A percentile compares a stretch with the other conserved stretches of the same genome.
Conservation (phyloP, 64 coral and sea anemone species). For the Astreopora myriophthalma region DNA sequence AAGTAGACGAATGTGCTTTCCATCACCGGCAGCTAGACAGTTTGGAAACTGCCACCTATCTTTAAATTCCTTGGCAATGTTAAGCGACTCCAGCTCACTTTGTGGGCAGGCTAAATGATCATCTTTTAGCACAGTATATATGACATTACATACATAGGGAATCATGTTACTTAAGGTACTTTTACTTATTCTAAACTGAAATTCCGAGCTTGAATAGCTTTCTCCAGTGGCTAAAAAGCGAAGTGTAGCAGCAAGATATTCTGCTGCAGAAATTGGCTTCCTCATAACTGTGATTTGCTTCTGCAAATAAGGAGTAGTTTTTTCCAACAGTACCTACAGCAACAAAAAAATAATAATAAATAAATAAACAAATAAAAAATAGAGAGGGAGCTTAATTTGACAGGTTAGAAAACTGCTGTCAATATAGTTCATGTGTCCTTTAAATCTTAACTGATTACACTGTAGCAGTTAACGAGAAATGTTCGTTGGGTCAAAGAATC, state of each 20-base stretch:
- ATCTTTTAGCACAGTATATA: background rate
- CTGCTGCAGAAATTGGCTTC: background rate
- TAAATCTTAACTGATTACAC: no score
- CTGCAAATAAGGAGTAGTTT: background rate
- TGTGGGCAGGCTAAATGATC: background rate
- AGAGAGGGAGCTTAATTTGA: no score
- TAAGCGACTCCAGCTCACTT: background rate
- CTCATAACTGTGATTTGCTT: conserved; percentile 17
- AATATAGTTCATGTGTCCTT: no score
- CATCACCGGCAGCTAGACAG: conserved; percentile 42
- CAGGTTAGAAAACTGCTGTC: no score
- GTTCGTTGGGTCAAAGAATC: no score
- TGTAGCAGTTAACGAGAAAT: no score
- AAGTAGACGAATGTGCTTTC: conserved; percentile 4
- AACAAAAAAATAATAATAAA: background rate
- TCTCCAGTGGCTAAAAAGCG: background rate
- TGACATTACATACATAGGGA: background rate
- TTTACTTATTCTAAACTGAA: conserved; percentile 36
- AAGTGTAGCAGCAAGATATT: no score
- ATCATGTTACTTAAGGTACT: conserved; percentile 7
- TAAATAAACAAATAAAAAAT: no score
- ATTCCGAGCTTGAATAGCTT: background rate
- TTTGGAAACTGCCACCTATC: conserved; percentile 56
- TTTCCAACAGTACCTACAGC: conserved; percentile 10
- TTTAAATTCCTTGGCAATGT: background rate